phyloP scores from a whole-genome alignment of 2,797 vertebrate species.

The Pipistrellus kuhlii region DNA sequence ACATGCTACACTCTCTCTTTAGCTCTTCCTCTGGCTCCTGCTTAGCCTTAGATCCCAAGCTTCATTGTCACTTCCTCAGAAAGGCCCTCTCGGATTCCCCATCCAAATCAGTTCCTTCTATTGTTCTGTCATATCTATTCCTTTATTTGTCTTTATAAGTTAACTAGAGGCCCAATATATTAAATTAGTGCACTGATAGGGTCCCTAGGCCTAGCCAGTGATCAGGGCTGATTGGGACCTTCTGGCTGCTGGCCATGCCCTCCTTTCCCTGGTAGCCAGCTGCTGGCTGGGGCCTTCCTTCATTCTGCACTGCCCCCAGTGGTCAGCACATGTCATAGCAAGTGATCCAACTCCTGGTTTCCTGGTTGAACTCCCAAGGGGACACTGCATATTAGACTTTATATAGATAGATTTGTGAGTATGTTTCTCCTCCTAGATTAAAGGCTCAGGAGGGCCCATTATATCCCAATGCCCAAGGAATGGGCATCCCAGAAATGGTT shows the following conservation, averaged over 20 bases:
- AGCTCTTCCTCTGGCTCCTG: neutral
- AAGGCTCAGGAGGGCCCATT: neutral
- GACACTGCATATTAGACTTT: no score
- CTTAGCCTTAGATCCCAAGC: neutral
- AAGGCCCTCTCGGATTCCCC: neutral
- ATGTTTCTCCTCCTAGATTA: neutral
- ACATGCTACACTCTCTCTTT: neutral
- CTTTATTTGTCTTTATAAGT: neutral
- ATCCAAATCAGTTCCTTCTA: neutral
- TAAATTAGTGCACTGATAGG: no score
- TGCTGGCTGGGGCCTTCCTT: no score
- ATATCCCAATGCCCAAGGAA: neutral
- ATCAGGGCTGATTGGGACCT: no score
- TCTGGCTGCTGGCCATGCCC: no score
- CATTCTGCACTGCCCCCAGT: no score
- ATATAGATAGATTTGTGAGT: neutral
- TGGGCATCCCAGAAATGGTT: neutral
- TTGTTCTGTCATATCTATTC: neutral
- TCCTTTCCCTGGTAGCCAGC: no score
- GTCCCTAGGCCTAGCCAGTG: no score
- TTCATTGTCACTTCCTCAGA: neutral
- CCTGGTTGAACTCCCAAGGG: no score
- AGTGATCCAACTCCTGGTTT: no score
- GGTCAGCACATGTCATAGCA: no score
- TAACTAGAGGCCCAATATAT: neutral